Conservation (phyloP, 2,888 invertebrate genomes). For the Acanthosepion esculentum region DNA sequence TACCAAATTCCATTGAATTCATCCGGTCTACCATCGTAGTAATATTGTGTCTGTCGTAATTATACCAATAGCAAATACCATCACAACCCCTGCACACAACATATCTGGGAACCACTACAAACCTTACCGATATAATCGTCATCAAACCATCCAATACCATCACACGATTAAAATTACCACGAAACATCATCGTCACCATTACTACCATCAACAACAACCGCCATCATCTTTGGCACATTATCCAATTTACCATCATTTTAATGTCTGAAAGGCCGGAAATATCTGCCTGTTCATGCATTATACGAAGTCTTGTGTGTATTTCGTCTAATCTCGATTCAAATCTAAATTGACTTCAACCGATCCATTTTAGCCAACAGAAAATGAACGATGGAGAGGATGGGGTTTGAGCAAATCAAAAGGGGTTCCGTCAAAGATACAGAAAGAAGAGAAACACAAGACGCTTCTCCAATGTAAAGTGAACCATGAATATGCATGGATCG, state of each 20-base stretch:
- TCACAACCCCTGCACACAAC: no score
- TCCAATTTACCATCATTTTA: not conserved
- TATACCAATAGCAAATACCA: no score
- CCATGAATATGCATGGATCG: not conserved
- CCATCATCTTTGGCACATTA: no score
- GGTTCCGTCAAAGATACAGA: conserved; percentile 2
- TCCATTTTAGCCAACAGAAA: not conserved
- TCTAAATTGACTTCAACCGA: conserved; percentile 11
- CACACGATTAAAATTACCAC: no score
- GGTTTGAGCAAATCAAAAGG: not conserved
- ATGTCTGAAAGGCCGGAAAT: conserved; percentile 8
- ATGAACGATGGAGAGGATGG: not conserved
- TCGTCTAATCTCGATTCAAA: conserved; percentile 11
- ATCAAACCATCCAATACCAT: no score
- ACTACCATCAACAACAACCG: no score
- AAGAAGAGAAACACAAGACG: not conserved
- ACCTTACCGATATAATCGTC: no score
- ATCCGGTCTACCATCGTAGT: no score
- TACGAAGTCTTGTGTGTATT: not conserved
- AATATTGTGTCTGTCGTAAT: no score
- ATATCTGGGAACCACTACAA: no score
- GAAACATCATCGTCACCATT: no score
- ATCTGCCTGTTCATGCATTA: not conserved
- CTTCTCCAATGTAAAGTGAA: not conserved
- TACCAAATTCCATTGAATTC: no score